phyloP scores from a whole-genome alignment of 2,113 vertebrate genomes.

The Gymnarchus niloticus region DNA sequence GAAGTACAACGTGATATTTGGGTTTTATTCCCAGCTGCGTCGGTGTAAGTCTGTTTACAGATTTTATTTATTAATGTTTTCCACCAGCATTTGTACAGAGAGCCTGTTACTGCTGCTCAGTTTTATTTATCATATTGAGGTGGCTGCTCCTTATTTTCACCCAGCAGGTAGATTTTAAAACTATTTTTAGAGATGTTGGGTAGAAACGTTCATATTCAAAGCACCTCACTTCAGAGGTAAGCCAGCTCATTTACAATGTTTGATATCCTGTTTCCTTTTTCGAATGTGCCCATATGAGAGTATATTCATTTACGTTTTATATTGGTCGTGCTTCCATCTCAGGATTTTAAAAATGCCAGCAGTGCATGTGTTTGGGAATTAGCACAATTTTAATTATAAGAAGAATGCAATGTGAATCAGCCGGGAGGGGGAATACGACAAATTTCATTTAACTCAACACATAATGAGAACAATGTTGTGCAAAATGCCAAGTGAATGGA shows the following conservation, averaged over 20 bases:
- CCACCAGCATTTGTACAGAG: neutral
- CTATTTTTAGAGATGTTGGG: neutral
- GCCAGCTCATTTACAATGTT: neutral
- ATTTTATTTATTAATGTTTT: neutral
- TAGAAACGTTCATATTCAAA: neutral
- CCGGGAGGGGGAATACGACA: neutral
- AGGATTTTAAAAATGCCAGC: neutral
- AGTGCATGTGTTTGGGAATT: neutral
- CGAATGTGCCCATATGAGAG: neutral
- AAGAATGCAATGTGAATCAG: neutral
- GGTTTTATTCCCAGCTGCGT: neutral
- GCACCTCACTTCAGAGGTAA: neutral
- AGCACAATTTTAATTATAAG: neutral
- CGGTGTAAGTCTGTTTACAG: neutral
- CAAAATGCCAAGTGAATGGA: neutral
- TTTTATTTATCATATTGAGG: neutral
- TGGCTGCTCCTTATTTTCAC: neutral
- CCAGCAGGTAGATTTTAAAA: neutral
- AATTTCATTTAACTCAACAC: neutral
- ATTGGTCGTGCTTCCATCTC: neutral
- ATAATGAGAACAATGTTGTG: neutral
- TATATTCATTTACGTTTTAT: neutral
- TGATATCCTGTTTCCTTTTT: neutral
- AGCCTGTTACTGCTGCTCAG: neutral
- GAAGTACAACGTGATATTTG: neutral